A percentile compares a stretch with the other conserved stretches of the same genome.
Conservation (phyloP, 2,888 invertebrate genomes). For the Strigamia transsilvanica region DNA sequence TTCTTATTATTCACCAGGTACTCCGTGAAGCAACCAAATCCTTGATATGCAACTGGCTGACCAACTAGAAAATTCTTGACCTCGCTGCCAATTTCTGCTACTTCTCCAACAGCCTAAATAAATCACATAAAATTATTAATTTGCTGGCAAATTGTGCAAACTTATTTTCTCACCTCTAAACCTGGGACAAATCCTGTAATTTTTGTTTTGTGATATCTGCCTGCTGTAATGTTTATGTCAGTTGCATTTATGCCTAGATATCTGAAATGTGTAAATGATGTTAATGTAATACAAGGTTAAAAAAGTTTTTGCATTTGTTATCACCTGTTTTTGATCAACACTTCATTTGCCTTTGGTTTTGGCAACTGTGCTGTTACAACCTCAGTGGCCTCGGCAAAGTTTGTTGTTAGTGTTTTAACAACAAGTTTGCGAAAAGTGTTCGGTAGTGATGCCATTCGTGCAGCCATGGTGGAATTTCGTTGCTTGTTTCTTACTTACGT, state of each 20-base stretch:
- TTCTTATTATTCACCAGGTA: slow-evolving; percentile 59
- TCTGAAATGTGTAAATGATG: not conserved
- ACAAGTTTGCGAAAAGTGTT: slow-evolving; percentile 61
- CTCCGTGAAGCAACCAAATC: slow-evolving; percentile 59
- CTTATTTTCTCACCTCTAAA: slow-evolving; percentile 6
- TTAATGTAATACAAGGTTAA: not conserved
- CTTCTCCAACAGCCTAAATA: slow-evolving; percentile 51
- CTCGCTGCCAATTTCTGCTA: slow-evolving; percentile 58
- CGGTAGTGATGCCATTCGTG: slow-evolving; percentile 57
- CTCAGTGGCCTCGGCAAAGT: slow-evolving; percentile 61
- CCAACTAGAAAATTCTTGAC: slow-evolving; percentile 58
- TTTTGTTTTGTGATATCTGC: slow-evolving; percentile 3
- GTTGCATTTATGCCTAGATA: slow-evolving; percentile 48
- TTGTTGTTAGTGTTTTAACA: slow-evolving; percentile 60
- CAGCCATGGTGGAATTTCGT: not conserved
- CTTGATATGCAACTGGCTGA: slow-evolving; percentile 59
- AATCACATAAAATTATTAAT: not conserved
- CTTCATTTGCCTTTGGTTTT: slow-evolving; percentile 60
- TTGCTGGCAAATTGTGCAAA: not conserved
- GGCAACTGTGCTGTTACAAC: slow-evolving; percentile 60
- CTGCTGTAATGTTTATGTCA: slow-evolving; percentile 50
- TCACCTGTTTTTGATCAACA: slow-evolving; percentile 62
- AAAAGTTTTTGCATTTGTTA: not conserved
- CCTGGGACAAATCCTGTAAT: slow-evolving; percentile 16
- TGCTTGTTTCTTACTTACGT: not conserved